Evolutionary conservation across 2,113 vertebrate species (phyloP).

Genomic region (Arizona elegans): DNA sequence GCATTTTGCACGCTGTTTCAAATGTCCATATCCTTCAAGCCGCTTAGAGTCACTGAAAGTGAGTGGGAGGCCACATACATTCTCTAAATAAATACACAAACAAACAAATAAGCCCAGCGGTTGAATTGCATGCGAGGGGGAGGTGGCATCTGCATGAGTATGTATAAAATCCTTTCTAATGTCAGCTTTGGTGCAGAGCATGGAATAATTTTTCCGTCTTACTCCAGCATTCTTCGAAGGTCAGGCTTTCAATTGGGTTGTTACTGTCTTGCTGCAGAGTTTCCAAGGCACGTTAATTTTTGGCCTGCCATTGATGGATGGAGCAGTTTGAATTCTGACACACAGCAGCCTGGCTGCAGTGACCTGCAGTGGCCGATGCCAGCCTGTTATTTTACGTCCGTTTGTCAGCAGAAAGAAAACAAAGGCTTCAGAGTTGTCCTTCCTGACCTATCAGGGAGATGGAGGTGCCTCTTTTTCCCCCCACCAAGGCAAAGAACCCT

Average conservation of each 20-base stretch:
- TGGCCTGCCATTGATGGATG: conserved; percentile 79
- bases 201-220: conserved; percentile 75
- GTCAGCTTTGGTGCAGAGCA: conserved; percentile 67
- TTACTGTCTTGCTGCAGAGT: conserved; percentile 73
- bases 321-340: conserved; percentile 79
- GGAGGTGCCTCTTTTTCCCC: background rate
- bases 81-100: background rate
- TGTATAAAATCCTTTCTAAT: conserved; percentile 59
- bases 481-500: background rate
- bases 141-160: background rate
- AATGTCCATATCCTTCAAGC: background rate
- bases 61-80: background rate
- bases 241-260: conserved; percentile 76
- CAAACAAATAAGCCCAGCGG: background rate
- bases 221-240: conserved; percentile 68
- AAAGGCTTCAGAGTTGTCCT: conserved; percentile 40
- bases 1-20: background rate
- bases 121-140: background rate
- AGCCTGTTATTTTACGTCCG: conserved; percentile 76
- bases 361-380: conserved; percentile 77
- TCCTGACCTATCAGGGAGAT: background rate
- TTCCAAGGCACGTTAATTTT: conserved; percentile 76
- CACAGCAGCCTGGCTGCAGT: conserved; percentile 73
- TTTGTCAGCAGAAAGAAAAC: conserved; percentile 74
- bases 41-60: background rate